Conservation (phyloP, 2,888 invertebrate species). For the Netelia fuscicornis region DNA sequence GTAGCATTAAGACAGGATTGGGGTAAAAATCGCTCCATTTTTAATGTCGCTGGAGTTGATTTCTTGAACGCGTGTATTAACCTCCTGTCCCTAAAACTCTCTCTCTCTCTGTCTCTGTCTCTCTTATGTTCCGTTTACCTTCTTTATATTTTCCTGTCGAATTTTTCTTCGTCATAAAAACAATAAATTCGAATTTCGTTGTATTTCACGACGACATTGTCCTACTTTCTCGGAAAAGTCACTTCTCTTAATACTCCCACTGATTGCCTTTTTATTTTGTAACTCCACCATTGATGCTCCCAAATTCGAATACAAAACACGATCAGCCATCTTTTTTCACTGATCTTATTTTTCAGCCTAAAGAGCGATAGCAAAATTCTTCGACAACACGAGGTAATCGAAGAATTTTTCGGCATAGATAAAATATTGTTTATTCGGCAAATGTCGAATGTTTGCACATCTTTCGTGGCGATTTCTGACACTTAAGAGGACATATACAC, state of each 20-base stretch:
- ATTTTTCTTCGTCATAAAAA: conserved; percentile 70
- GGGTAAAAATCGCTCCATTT: conserved; percentile 79
- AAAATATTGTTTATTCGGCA: conserved; percentile 28
- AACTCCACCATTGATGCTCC: conserved; percentile 9
- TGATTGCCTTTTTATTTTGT: conserved; percentile 29
- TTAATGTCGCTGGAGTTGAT: conserved; percentile 75
- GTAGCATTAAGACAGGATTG: conserved; percentile 72
- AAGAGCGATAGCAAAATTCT: not conserved
- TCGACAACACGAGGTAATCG: not conserved
- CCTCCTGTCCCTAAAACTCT: conserved; percentile 8
- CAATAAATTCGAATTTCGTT: conserved; percentile 52
- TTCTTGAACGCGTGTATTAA: conserved; percentile 60
- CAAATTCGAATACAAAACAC: not conserved
- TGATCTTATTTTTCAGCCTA: conserved; percentile 2
- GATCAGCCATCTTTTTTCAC: not conserved
- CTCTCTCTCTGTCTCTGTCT: conserved; percentile 6
- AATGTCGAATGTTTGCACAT: conserved; percentile 64
- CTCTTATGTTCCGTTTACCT: not conserved
- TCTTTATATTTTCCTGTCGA: not conserved
- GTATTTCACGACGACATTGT: conserved; percentile 67
- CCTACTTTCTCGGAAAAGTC: conserved; percentile 37
- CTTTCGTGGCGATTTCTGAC: conserved; percentile 63
- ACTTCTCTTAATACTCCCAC: conserved; percentile 22
- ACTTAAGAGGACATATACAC: conserved; percentile 24
- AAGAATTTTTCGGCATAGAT: not conserved